These are phyloP conservation scores for Acronicta psi DNA, from an alignment of 2,888 invertebrate genomes.

Conservation along the genomic window DNA sequence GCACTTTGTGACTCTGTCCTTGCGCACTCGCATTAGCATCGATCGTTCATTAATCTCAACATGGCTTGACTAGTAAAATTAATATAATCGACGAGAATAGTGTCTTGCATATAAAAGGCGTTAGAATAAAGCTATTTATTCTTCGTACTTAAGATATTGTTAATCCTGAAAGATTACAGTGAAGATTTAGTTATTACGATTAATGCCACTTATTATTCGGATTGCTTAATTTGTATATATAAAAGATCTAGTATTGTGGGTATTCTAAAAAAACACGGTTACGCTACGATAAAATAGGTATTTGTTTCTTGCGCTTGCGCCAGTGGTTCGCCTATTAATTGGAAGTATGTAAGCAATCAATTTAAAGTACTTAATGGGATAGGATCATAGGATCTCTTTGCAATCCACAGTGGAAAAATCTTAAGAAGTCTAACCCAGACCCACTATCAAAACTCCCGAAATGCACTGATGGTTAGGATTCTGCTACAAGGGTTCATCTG, in stretches of 20 bases:
- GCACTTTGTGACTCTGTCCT: slow-evolving; percentile 52
- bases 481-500: no score
- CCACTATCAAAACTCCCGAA: no score
- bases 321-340: slow-evolving; percentile 39
- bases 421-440: neutral
- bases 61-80: slow-evolving; percentile 41
- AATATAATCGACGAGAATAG: slow-evolving; percentile 27
- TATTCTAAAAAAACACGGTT: neutral
- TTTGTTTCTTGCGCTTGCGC: slow-evolving; percentile 30
- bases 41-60: slow-evolving; percentile 58
- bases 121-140: neutral
- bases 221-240: no score
- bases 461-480: neutral
- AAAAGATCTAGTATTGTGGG: no score
- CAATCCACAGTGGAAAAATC: slow-evolving; percentile 8
- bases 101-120: slow-evolving; percentile 5
- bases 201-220: no score
- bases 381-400: neutral
- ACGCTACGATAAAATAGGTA: neutral
- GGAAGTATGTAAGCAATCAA: slow-evolving; percentile 41
- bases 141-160: neutral
- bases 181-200: no score
- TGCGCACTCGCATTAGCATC: slow-evolving; percentile 52
- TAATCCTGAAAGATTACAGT: no score
- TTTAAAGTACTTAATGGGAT: slow-evolving; percentile 36